Base-by-base conservation (phyloP, 2,888 invertebrate genomes). In the Cryptophagus acutangulus region DNA sequence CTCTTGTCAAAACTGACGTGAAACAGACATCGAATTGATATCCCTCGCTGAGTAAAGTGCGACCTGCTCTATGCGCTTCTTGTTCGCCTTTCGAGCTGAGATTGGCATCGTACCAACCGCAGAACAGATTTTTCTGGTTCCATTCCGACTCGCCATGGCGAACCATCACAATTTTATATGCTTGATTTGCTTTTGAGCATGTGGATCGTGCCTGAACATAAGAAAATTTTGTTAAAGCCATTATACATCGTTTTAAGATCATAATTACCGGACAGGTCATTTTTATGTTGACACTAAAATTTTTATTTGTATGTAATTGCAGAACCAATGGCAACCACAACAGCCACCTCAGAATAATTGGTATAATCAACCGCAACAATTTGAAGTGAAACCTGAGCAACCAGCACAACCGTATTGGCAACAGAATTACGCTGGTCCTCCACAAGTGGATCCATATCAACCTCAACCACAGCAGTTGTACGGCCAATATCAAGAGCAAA, bases 1-100 rank as follows among this genome's bases (percentile, higher is more conserved):
- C 88, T 40, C 91, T 77, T 37, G 80, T 82, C 45, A 91, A 64
- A 2, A 85, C 79, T 0, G 91, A 91, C 0, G 89, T 88, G 61
- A 84, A 86, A 1, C 87, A 87, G 0, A 84, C 61, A 62, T 91
- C 89, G 57, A 91, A 89, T 53, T 77, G 73, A 49, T 80, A 78
- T 1, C 79, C 78, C 15, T 80, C 80, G 1, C 81, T 72, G 58
- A 81, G 81, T 25, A 91, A 63, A 2, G 85, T 82, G 57, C 81
- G 81, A 3, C 88, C 86, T 3, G 87, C 88, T 4, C 76, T 70
- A 6, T 68, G 45, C 3, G 87, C 87, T 70, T 87, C 87, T 17
- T 73, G 70, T 35, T 76, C 74, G 30, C 87, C 86, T 64, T 74
- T 74, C n/a, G 74, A 74, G 24, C 76, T 76, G 9, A 79, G 62